Evolutionary conservation across 2,888 invertebrate genomes (phyloP), one percentile per base, ranked within the genome.

Genomic region (Athalia rosae): DNA sequence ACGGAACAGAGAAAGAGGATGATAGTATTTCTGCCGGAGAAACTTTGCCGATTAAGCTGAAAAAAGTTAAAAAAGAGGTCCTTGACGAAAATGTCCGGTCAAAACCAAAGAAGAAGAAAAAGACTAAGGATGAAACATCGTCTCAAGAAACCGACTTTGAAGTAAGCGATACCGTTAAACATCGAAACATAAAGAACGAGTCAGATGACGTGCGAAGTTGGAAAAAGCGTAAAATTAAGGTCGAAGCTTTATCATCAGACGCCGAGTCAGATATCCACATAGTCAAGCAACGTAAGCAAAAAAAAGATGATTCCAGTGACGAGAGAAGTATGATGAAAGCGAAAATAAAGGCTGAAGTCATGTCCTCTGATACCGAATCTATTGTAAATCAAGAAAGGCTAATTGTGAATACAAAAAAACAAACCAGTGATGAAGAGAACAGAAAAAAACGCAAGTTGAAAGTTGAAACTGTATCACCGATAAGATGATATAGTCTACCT

Each of bases 331-430:
- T 13, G 6, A 45, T 43, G 45, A 71, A 8, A 11, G 45, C 41
- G 11, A 69, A 47, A 62, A 41, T 74, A 13, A 62, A 74, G 15
- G 43, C 47, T 6, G 74, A 74, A 59, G n/a, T 62, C 7, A 7
- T 74, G 48, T 74, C 74, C 0, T 74, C 53, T 11, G 77, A 81
- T 28, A 62, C 78, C 41, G 76, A 79, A 7, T 62, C 74, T 15
- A 74, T 48, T 50, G 8, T 50, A 1, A 11, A 50, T 13, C 8
- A 80, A 79, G 1, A 63, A 56, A 76, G 78, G 62, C 78, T 76
- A 13, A 73, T 53, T 58, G 67, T 76, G 79, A 80, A 78, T 15
- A 79, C 80, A 48, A 81, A 83, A 80, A 62, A 59, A 67, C 67
- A 81, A 59, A 43, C 59, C 13, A 58, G 6, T 4, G 58, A 9